Base-by-base conservation (phyloP, 2,888 invertebrate genomes). In the Amphipyra berbera region DNA sequence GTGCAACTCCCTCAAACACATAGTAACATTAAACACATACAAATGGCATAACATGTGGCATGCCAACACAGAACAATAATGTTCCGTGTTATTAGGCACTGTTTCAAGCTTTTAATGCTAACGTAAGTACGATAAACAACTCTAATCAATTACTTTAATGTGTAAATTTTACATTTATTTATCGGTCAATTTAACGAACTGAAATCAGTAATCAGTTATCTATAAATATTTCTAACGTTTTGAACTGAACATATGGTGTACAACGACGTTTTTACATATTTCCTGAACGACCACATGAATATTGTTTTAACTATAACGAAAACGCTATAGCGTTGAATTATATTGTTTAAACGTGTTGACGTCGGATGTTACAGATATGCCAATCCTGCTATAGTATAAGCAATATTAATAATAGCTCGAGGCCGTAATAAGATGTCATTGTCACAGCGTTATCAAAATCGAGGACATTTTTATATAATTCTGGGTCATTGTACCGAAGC, bases 401-500 rank as follows among this genome's bases (percentile, higher is more conserved):
- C 64, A 82, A 76, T 67, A 82, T 82, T 81, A 82, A 80, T 80
- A 7, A 30, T 7, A 83, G 75, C 81, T 76, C 74, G 80, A 82
- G 85, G 84, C 84, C 85, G 84, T 83, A 83, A 86, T 84, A 83
- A 88, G 93, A 93, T 94, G 92, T 94, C 94, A 94, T 88, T 94
- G 93, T 90, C 94, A 93, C 83, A 82, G 74, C 82, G 88, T 90
- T 93, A 93, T 93, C 92, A 85, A 82, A 89, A 90, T 89, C 84
- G 93, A 92, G 90, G 90, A 89, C 88, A 89, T 93, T 92, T 95
- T 94, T 93, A 93, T 93, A 94, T 93, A 94, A 94, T 92, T 93
- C 88, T 95, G 93, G 95, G 95, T 94, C 95, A 94, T 88, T 92
- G 94, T 92, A 93, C 94, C 92, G 91, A 88, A 83, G 80, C 88